phyloP scores from a whole-genome alignment of 2,888 invertebrate genomes.

The Lordiphosa andalusiaca region DNA sequence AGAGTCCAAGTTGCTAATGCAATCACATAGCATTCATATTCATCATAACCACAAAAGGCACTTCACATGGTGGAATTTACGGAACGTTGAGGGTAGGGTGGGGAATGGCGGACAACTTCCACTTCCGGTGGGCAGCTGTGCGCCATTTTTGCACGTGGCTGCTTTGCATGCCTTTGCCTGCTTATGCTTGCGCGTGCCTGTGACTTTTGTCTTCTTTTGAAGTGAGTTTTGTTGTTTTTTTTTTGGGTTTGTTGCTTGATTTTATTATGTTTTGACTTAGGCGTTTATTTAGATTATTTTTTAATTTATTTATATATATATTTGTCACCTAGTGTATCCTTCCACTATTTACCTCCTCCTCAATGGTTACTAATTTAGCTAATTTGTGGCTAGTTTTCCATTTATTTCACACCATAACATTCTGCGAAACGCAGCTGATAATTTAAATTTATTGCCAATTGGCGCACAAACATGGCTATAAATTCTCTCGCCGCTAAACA shows the following conservation, averaged over 20 bases:
- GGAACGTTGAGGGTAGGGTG: neutral
- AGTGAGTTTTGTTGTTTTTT: conserved; percentile 17
- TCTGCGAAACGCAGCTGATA: conserved; percentile 3
- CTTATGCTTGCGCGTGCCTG: neutral
- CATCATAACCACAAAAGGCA: conserved; percentile 72
- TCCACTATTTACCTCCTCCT: too few relatives aligned
- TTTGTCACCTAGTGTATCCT: too few relatives aligned
- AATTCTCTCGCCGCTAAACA: conserved; percentile 55
- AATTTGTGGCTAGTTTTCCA: too few relatives aligned
- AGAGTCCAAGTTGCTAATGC: conserved; percentile 67
- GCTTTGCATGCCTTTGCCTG: conserved; percentile 26
- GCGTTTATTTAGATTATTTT: too few relatives aligned
- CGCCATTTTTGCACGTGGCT: conserved; percentile 36
- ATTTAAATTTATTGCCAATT: conserved; percentile 63
- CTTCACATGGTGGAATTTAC: conserved; percentile 46
- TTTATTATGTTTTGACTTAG: conserved; percentile 6
- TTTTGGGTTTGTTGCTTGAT: neutral
- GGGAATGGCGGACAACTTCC: conserved; percentile 9
- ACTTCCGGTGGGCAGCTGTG: conserved; percentile 37
- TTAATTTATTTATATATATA: too few relatives aligned
- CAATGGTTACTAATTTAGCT: too few relatives aligned
- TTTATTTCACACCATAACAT: too few relatives aligned
- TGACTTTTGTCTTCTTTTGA: conserved; percentile 13
- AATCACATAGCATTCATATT: conserved; percentile 76
- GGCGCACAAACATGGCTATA: conserved; percentile 63